phyloP scores from a whole-genome alignment of 2,888 invertebrate species.

The Pecten maximus region DNA sequence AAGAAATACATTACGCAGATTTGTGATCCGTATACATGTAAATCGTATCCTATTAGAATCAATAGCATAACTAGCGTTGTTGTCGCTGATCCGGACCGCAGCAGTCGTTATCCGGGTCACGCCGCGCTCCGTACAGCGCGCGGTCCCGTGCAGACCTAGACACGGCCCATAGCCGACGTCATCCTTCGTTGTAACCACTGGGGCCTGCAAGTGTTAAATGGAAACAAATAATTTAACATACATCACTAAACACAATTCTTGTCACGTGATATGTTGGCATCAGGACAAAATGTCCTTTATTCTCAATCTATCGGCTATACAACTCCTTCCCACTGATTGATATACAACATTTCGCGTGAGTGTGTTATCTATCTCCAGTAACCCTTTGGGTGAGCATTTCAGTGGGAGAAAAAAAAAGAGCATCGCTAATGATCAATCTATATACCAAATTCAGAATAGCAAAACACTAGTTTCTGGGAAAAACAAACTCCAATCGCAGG shows the following conservation, averaged over 20 bases:
- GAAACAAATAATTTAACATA: conserved; percentile 38
- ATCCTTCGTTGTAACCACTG: conserved; percentile 41
- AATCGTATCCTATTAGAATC: conserved; percentile 14
- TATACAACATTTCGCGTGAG: background rate
- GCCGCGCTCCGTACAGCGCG: conserved; percentile 14
- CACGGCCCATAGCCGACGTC: conserved; percentile 40
- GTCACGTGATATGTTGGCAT: background rate
- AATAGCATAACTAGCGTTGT: conserved; percentile 18
- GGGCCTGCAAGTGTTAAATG: conserved; percentile 41
- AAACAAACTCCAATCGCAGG: background rate
- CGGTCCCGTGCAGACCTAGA: conserved; percentile 34
- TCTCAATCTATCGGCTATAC: background rate
- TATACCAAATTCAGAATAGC: background rate
- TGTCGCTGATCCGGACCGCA: conserved; percentile 25
- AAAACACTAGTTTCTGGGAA: background rate
- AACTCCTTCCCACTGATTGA: background rate
- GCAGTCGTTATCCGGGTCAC: conserved; percentile 17
- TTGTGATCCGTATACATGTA: conserved; percentile 29
- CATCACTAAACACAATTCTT: conserved; percentile 5
- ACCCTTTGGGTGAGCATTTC: background rate
- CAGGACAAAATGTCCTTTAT: background rate
- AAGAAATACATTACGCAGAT: conserved; percentile 13
- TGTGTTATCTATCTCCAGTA: background rate
- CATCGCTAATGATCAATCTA: background rate
- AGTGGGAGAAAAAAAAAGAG: background rate